Evolutionary conservation across 2,888 invertebrate species (phyloP).

Genomic region (Lomographa bimaculata): DNA sequence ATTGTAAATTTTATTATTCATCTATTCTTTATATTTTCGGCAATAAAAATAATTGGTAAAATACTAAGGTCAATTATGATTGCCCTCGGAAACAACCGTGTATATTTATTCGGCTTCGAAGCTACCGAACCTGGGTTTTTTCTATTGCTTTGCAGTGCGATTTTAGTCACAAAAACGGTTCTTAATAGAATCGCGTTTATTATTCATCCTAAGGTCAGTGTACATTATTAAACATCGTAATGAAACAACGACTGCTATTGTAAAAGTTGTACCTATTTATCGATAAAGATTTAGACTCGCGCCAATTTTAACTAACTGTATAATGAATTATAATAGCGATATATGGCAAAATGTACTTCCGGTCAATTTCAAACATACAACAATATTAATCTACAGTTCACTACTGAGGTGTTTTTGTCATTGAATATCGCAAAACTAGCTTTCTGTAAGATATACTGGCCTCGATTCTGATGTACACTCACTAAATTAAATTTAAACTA

Average conservation of each 20-base stretch:
- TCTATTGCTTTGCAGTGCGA: too few species aligned
- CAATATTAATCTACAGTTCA: conserved; percentile 16
- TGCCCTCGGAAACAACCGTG: too few species aligned
- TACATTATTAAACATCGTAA: conserved; percentile 43
- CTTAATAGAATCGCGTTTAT: conserved; percentile 4
- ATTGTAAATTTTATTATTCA: too few species aligned
- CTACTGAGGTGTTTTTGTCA: conserved; percentile 38
- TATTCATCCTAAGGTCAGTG: conserved; percentile 15
- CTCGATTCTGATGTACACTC: too few species aligned
- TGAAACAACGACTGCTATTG: conserved; percentile 55
- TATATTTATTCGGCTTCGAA: too few species aligned
- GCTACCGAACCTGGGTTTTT: too few species aligned
- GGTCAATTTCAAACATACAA: conserved; percentile 17
- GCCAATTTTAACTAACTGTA: conserved; percentile 28
- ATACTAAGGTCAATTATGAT: too few species aligned
- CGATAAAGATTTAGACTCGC: conserved; percentile 40
- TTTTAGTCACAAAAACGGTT: too few species aligned
- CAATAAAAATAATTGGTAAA: too few species aligned
- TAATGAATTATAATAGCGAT: conserved; percentile 35
- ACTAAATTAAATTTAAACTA: too few species aligned
- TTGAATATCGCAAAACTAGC: conserved; percentile 45
- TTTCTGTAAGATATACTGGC: conserved; percentile 53
- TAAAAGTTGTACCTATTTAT: conserved; percentile 43
- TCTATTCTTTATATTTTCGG: too few species aligned
- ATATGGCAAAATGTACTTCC: conserved; percentile 37